These are phyloP conservation scores for Chromis chromis DNA, from an alignment of 2,797 vertebrate genomes.

Conservation along the genomic window DNA sequence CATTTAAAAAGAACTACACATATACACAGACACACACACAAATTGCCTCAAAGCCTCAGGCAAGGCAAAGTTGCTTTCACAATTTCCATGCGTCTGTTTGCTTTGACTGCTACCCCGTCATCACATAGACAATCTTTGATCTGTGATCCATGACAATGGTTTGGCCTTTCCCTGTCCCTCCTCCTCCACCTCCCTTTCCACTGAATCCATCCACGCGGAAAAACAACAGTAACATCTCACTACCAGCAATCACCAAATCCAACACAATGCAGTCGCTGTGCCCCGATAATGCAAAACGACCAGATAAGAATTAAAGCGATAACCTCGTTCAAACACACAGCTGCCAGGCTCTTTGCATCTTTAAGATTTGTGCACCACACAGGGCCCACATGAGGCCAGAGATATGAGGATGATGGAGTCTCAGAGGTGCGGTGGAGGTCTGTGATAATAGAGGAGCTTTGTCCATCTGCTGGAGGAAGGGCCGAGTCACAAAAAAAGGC, in stretches of 20 bases:
- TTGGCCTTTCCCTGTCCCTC: conserved; percentile 55
- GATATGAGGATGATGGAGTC: conserved; percentile 74
- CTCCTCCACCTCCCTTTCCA: conserved; percentile 30
- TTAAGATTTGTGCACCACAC: conserved; percentile 21
- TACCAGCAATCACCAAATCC: conserved; percentile 63
- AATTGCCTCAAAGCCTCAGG: conserved; percentile 43
- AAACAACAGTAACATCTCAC: conserved; percentile 71
- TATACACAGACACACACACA: conserved; percentile 20
- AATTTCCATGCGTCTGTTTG: conserved; percentile 63
- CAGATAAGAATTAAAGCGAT: conserved; percentile 72
- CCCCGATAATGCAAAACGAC: conserved; percentile 71
- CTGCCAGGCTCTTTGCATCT: conserved; percentile 22
- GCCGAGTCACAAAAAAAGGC: conserved; percentile 16
- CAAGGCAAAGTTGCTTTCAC: conserved; percentile 41
- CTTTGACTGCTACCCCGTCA: conserved; percentile 60
- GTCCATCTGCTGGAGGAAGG: conserved; percentile 62
- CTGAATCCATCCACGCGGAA: conserved; percentile 57
- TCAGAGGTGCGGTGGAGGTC: conserved; percentile 56
- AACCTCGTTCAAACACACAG: conserved; percentile 45
- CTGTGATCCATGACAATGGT: conserved; percentile 76
- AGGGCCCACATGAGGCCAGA: conserved; percentile 47
- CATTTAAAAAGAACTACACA: conserved; percentile 15
- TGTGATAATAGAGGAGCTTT: conserved; percentile 67
- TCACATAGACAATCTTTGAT: conserved; percentile 67
- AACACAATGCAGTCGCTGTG: conserved; percentile 64